phyloP scores from a whole-genome alignment of 2,113 vertebrate genomes.

The Pyrgilauda ruficollis region DNA sequence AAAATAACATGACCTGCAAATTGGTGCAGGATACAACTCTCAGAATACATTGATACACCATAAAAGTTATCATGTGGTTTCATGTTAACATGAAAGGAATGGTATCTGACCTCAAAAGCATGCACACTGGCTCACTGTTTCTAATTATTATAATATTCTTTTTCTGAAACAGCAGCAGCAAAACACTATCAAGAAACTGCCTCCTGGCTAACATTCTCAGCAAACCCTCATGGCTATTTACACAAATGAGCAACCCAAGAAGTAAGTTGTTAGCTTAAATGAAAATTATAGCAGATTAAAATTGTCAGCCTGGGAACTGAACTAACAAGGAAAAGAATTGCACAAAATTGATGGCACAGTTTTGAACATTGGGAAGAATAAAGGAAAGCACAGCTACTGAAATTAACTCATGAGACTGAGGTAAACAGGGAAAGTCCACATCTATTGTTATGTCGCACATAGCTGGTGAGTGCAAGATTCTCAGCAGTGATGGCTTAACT shows the following conservation, averaged over 20 bases:
- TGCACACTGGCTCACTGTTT: not conserved
- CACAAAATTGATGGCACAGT: not conserved
- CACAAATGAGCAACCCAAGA: conserved; percentile 44
- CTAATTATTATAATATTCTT: conserved; percentile 31
- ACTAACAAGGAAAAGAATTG: conserved; percentile 16
- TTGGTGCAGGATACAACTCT: not conserved
- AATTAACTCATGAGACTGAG: not conserved
- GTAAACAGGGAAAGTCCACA: not conserved
- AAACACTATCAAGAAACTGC: conserved; percentile 4
- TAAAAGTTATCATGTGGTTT: not conserved
- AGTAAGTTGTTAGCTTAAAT: conserved; percentile 36
- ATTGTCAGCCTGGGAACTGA: conserved; percentile 20
- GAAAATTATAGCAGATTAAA: conserved; percentile 32
- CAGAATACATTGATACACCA: not conserved
- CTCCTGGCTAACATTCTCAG: not conserved
- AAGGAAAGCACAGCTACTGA: not conserved
- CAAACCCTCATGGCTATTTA: conserved; percentile 27
- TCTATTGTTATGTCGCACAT: fast-evolving
- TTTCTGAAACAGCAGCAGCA: not conserved
- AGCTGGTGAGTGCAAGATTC: not conserved
- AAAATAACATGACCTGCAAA: not conserved
- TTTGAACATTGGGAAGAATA: conserved; percentile 1
- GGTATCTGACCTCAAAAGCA: not conserved
- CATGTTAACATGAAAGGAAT: not conserved
- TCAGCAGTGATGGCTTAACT: not conserved